Percentiles rank a stretch among this genome's conserved stretches.
Conservation (phyloP, 1,140 invertebrate species). For the Choristoneura fumiferana region DNA sequence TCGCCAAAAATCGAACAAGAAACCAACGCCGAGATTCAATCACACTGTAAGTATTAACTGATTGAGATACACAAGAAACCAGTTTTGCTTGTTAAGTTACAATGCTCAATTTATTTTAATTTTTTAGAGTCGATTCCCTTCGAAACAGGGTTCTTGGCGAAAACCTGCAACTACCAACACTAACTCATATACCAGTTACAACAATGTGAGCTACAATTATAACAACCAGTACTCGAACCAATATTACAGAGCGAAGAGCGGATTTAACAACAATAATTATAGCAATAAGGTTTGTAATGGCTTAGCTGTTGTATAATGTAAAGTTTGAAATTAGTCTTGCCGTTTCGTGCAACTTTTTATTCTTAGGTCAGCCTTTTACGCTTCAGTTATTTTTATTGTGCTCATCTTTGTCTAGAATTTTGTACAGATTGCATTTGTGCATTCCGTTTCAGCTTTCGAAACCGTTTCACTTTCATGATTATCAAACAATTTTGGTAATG, state of each 20-base stretch:
- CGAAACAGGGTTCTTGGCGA: conserved; percentile 65
- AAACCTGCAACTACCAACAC: conserved; percentile 51
- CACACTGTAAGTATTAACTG: conserved; percentile 27
- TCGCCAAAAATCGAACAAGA: conserved; percentile 77
- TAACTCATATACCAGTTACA: conserved; percentile 30
- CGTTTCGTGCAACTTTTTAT: no score
- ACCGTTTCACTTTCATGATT: no score
- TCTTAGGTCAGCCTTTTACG: no score
- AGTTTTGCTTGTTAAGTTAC: background rate
- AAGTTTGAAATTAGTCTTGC: no score
- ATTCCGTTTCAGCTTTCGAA: no score
- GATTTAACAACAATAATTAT: conserved; percentile 50
- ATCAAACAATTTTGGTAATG: no score
- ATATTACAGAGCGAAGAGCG: conserved; percentile 58
- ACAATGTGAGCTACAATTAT: conserved; percentile 38
- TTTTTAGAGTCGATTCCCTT: conserved; percentile 59
- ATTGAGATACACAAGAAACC: no score
- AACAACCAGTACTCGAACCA: conserved; percentile 61
- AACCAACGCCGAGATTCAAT: conserved; percentile 56
- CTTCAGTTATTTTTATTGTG: no score
- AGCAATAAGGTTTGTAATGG: conserved; percentile 41
- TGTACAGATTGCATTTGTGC: no score
- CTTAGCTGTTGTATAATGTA: no score
- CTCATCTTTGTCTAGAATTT: no score
- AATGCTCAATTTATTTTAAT: no score